Base-by-base conservation (phyloP, 2,888 invertebrate species). In the Acholoe squamosa region DNA sequence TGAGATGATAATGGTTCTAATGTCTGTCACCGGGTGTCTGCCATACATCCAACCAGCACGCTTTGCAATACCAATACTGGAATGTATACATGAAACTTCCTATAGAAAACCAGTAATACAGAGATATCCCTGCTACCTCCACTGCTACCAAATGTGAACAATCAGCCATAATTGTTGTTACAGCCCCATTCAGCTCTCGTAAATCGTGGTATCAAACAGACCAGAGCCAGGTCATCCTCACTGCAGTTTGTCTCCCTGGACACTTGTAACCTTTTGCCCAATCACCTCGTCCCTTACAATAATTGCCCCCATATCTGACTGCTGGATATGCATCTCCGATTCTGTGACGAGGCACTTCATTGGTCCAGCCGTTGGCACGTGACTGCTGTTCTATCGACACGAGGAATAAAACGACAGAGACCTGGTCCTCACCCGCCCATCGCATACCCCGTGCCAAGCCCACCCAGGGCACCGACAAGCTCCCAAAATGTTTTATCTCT, bases 311-410 rank as follows among this genome's bases (percentile, higher is more conserved):
- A 28, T 7, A 0, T 71, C 28, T 5, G 19, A 71, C 25, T 71
- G 71, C n/a, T 0, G 28, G 14, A 71, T 71, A 71, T 71, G 28
- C 71, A 71, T 71, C 31, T 28, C 31, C 28, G 28, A 71, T 71
- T 14, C 31, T 71, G 71, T 71, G 28, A 71, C 71, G 71, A 1
- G 71, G 28, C 25, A 71, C 71, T 71, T 71, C 71, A 71, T 71
- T 71, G 71, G 71, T 43, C 14, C 71, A 28, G 28, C 31, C 25
- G 3, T 5, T 28, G 28, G 3, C 71, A 71, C 31, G 71, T 71
- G 71, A 71, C n/a, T 19, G 19, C 61, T n/a, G 61, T 19, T 61
- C 61, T 61, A 61, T 61, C 61, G 61, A 61, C 61, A 61, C n/a
- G 7, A 19, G n/a, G 61, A 7, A 3, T 43, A 43, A 43, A 43